phyloP scores from a whole-genome alignment of 1,140 invertebrate genomes.

The Laupala kohalensis region DNA sequence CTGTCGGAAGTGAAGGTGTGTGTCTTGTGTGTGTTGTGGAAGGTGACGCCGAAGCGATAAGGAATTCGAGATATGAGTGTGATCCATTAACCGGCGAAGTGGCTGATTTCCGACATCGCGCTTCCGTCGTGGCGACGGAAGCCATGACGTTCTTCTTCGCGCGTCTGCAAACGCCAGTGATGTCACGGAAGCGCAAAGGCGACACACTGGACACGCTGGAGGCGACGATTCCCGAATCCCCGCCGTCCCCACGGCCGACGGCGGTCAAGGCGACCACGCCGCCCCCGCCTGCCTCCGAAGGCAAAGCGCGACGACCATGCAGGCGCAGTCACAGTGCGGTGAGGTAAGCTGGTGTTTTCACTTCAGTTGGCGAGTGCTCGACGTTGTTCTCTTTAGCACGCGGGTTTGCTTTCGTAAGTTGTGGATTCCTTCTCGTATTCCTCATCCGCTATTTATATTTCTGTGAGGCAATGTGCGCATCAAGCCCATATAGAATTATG shows the following conservation, averaged over 20 bases:
- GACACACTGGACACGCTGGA: background rate
- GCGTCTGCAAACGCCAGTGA: background rate
- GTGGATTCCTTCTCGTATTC: too few species aligned
- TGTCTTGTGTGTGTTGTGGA: background rate
- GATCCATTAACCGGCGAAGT: background rate
- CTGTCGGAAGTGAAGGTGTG: background rate
- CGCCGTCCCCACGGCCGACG: too few species aligned
- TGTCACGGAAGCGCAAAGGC: background rate
- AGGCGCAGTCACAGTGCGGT: background rate
- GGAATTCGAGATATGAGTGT: background rate
- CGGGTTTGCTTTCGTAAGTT: too few species aligned
- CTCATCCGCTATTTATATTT: too few species aligned
- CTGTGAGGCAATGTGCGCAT: too few species aligned
- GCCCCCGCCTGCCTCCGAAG: background rate
- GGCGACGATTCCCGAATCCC: background rate
- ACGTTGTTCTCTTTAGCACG: too few species aligned
- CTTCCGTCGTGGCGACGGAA: background rate
- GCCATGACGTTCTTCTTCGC: background rate
- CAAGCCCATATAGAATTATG: too few species aligned
- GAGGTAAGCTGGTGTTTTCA: background rate
- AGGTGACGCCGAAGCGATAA: background rate
- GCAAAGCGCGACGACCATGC: background rate
- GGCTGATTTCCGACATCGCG: background rate
- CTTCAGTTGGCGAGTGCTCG: background rate
- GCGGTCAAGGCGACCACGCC: too few species aligned